A percentile compares a stretch with the other conserved stretches of the same genome.
phyloP scores from a whole-genome alignment of 2,113 vertebrate genomes.

The Cervus canadensis region DNA sequence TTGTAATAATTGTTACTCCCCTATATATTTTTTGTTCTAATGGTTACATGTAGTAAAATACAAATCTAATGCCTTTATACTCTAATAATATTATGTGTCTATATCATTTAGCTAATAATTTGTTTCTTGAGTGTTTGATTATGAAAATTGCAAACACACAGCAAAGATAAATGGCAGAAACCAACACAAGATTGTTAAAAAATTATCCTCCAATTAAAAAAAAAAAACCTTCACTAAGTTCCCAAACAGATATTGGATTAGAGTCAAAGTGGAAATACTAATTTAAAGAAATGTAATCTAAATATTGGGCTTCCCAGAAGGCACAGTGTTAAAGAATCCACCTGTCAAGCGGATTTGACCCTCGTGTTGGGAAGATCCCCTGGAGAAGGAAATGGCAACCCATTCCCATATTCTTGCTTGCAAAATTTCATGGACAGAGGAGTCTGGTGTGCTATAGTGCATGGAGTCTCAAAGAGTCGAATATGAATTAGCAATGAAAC shows the following conservation, averaged over 20 bases:
- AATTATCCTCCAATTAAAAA: background rate
- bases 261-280: background rate
- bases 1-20: background rate
- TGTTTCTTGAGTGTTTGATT: background rate
- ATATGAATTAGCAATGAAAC: background rate
- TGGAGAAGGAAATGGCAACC: background rate
- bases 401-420: background rate
- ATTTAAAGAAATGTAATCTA: background rate
- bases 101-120: background rate
- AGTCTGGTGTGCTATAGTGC: background rate
- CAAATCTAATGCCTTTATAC: background rate
- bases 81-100: background rate
- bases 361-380: background rate
- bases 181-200: background rate
- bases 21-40: background rate
- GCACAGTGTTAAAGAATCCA: background rate
- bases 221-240: background rate
- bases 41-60: background rate
- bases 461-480: rapidly evolving
- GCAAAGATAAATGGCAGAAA: background rate
- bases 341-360: background rate
- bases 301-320: background rate
- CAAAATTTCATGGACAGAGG: background rate
- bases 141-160: background rate
- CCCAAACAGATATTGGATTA: background rate